Evolutionary conservation across 1,140 invertebrate genomes (phyloP).

Genomic region (Euwallacea similis): DNA sequence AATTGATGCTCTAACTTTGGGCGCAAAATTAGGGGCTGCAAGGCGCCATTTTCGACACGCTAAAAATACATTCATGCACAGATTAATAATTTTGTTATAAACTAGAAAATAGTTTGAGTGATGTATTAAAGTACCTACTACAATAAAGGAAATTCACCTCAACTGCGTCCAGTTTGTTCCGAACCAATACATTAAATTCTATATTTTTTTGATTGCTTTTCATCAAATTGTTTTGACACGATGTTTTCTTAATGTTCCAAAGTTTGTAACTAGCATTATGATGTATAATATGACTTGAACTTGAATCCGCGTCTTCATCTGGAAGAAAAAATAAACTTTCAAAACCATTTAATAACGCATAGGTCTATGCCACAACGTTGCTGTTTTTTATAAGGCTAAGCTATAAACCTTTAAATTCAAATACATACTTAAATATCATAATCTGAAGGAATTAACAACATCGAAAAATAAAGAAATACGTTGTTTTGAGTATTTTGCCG

Average conservation of each 20-base stretch:
- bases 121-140: neutral
- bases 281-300: neutral
- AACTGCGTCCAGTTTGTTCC: constrained; percentile 54
- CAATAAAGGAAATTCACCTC: constrained; percentile 47
- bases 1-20: constrained; percentile 58
- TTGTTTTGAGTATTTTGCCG: neutral
- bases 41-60: constrained; percentile 30
- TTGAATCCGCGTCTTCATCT: no score
- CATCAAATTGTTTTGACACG: constrained; percentile 48
- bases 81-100: neutral
- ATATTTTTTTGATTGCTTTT: constrained; percentile 51
- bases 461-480: no score
- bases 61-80: constrained; percentile 14
- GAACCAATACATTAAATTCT: constrained; percentile 54
- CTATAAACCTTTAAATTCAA: no score
- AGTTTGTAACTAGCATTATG: constrained; percentile 52
- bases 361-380: no score
- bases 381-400: no score
- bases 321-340: no score
- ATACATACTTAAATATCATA: no score
- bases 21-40: constrained; percentile 48
- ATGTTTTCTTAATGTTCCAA: constrained; percentile 53
- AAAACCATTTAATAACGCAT: no score
- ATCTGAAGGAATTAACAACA: no score
- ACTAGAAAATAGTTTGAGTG: neutral